Conservation (phyloP, 2,797 vertebrate species). For the Tapirus indicus region DNA sequence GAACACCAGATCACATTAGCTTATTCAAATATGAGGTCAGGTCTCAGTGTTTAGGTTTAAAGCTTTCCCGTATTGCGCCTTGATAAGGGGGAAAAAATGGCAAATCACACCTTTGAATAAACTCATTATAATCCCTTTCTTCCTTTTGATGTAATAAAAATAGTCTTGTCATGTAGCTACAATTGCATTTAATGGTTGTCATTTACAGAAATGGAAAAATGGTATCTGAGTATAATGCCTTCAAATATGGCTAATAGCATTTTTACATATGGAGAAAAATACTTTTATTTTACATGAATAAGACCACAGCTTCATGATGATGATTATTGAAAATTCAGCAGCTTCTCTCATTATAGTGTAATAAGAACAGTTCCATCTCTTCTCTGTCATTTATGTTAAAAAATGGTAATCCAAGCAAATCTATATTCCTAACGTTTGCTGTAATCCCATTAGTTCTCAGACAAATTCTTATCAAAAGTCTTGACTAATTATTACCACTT, state of each 20-base stretch:
- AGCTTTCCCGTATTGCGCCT: slow-evolving; percentile 89
- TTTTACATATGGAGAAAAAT: slow-evolving; percentile 86
- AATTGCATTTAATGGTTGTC: slow-evolving; percentile 90
- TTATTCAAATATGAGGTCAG: slow-evolving; percentile 96
- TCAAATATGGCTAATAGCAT: slow-evolving; percentile 89
- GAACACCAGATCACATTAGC: slow-evolving; percentile 93
- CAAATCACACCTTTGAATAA: slow-evolving; percentile 93
- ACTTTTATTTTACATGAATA: slow-evolving; percentile 88
- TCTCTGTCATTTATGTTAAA: slow-evolving; percentile 81
- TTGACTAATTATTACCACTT: slow-evolving; percentile 78
- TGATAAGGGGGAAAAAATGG: slow-evolving; percentile 89
- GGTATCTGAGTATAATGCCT: slow-evolving; percentile 88
- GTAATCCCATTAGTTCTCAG: slow-evolving; percentile 77
- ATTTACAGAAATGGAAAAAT: slow-evolving; percentile 89
- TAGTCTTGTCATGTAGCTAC: slow-evolving; percentile 89
- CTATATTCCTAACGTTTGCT: slow-evolving; percentile 77
- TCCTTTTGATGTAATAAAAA: slow-evolving; percentile 90
- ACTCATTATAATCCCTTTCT: slow-evolving; percentile 93
- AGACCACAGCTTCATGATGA: slow-evolving; percentile 83
- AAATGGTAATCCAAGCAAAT: slow-evolving; percentile 77
- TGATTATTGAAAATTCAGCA: slow-evolving; percentile 87
- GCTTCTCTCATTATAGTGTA: slow-evolving; percentile 84
- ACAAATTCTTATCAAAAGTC: slow-evolving; percentile 69
- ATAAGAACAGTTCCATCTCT: slow-evolving; percentile 77
- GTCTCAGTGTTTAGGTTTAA: slow-evolving; percentile 90